Evolutionary conservation across 2,797 vertebrate species (phyloP).

Genomic region (Linurgus olivaceus): DNA sequence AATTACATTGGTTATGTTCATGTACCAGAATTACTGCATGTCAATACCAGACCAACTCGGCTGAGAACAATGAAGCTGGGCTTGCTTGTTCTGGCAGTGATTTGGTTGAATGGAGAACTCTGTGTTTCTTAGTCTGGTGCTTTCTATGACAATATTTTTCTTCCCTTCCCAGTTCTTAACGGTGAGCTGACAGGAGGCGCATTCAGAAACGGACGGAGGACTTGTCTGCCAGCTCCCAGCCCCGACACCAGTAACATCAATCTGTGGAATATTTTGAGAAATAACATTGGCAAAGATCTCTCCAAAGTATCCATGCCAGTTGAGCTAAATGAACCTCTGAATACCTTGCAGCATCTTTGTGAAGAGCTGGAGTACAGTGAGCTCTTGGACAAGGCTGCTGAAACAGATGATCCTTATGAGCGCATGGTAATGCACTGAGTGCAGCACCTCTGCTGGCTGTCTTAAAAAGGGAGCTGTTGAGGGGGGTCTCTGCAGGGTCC

Average conservation of each 20-base stretch:
- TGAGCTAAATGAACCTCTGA: conserved; percentile 97
- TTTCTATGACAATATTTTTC: conserved; percentile 2
- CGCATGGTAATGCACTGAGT: conserved; percentile 87
- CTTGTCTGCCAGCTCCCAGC: conserved; percentile 89
- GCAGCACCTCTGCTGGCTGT: not conserved
- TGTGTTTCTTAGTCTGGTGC: not conserved
- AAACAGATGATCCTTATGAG: conserved; percentile 91
- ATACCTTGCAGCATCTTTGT: conserved; percentile 97
- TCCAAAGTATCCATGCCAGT: conserved; percentile 99
- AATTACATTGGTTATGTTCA: not conserved
- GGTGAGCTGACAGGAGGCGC: conserved; percentile 92
- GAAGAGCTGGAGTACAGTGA: conserved; percentile 98
- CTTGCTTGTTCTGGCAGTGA: not conserved
- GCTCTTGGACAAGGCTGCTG: conserved; percentile 94
- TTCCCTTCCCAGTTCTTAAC: conserved; percentile 85
- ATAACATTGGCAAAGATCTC: conserved; percentile 98
- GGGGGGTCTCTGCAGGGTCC: not conserved
- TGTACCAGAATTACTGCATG: conserved; percentile 1
- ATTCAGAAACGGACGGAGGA: conserved; percentile 92
- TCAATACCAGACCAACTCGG: not conserved
- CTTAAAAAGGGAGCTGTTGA: not conserved
- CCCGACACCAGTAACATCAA: conserved; percentile 98
- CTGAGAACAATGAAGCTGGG: not conserved
- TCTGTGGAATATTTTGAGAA: conserved; percentile 98
- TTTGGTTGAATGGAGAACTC: not conserved